These are phyloP conservation scores for Puffinus mauretanicus DNA, from an alignment of 2,113 vertebrate species.

Conservation along the genomic window DNA sequence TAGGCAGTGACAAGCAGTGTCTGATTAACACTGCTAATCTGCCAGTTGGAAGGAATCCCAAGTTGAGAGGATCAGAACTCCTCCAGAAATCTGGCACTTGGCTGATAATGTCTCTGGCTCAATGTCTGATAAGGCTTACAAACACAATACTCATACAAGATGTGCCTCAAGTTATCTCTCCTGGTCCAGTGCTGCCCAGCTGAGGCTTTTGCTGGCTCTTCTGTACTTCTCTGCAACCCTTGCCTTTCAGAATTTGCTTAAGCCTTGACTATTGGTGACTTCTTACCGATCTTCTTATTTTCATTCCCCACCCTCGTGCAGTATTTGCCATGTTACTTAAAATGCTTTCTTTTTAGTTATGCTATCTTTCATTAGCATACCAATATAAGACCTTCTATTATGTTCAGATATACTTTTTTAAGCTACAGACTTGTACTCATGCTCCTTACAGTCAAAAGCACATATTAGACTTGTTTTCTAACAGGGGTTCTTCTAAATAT, in stretches of 20 bases:
- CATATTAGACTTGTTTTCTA: not conserved
- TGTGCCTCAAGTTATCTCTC: constrained; percentile 15
- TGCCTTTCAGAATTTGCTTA: constrained; percentile 18
- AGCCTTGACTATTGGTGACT: constrained; percentile 1
- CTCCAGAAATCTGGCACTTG: constrained; percentile 59
- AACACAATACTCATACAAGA: not conserved
- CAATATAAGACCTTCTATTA: not conserved
- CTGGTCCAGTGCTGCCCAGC: constrained; percentile 14
- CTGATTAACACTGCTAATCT: constrained; percentile 58
- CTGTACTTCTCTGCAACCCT: constrained; percentile 18
- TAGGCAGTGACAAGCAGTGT: constrained; percentile 42
- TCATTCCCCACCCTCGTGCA: not conserved
- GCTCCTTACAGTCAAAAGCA: not conserved
- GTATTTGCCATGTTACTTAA: not conserved
- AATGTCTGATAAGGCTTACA: constrained; percentile 5
- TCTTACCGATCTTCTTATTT: constrained; percentile 21
- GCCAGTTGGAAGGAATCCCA: constrained; percentile 58
- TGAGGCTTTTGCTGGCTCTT: constrained; percentile 49
- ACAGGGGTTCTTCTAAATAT: not conserved
- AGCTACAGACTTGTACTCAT: not conserved
- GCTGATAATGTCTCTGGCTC: constrained; percentile 63
- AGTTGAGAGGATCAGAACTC: constrained; percentile 54
- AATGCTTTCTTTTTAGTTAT: not conserved
- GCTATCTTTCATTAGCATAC: not conserved
- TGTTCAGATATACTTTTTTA: not conserved